Base-by-base conservation (phyloP, 1,140 invertebrate species). In the Drosophila lowei region DNA sequence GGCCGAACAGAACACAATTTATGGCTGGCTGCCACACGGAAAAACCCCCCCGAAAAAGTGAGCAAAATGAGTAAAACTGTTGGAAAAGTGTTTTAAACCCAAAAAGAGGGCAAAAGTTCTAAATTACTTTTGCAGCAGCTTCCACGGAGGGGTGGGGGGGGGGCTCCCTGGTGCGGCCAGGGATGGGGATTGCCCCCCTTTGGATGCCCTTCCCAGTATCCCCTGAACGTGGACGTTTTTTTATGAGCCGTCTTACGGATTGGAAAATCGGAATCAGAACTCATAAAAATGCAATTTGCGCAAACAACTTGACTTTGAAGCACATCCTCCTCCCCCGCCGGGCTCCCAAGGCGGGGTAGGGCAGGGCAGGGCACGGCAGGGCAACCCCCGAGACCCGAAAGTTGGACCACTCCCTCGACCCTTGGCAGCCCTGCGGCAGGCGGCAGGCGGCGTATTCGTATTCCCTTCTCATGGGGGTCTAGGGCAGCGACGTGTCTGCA, bases 251-350 rank as follows among this genome's bases (percentile, higher is more conserved):
- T 49, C 63, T 71, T 79, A 62, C 63, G 70, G 63, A 73, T 73
- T 77, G 73, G 52, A 65, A 73, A 85, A 79, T 77, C 80, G 67
- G 72, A 86, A 88, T 88, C 83, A 86, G 88, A 86, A 86, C 73
- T 88, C 83, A 86, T 86, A 86, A 88, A 86, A 86, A 65, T 81
- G 78, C 83, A 86, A 86, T 86, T 86, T 86, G 65, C 74, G 73
- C 77, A 65, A 85, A 73, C 72, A 79, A 84, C 64, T 84, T 73
- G 64, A 80, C 77, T 85, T 86, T 63, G 64, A 50, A 66, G 46
- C 53, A 47, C 13, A 13, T 18, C 44, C 18, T 18, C 18, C 18
- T 18, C 15, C 13, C 2, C 16, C 13, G 34, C 34, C 11, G 11
- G 34, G 11, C 3, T 38, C 11, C 34, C 34, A 38, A 2, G 30